These are phyloP conservation scores for Achatina immaculata DNA, from an alignment of 1,140 invertebrate species.

Conservation along the genomic window DNA sequence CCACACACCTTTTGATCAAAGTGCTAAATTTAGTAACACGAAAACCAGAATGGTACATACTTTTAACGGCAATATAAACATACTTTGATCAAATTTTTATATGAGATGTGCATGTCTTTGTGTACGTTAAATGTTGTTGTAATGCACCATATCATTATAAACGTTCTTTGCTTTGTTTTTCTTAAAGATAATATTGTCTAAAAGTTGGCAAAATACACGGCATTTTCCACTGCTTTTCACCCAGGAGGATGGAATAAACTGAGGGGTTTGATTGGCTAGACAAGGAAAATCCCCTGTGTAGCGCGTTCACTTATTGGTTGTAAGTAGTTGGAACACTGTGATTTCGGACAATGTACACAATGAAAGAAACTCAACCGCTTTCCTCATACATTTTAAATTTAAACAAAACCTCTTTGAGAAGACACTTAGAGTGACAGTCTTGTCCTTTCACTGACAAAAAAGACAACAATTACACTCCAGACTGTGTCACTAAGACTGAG, in stretches of 20 bases:
- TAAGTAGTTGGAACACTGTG: constrained; percentile 33
- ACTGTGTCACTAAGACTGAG: too few relatives aligned
- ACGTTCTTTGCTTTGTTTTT: not conserved
- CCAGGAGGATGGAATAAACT: not conserved
- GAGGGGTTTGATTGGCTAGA: constrained; percentile 29
- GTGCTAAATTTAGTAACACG: constrained; percentile 49
- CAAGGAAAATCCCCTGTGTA: constrained; percentile 29
- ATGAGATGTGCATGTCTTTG: too few relatives aligned
- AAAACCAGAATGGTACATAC: not conserved
- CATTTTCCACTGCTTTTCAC: constrained; percentile 22
- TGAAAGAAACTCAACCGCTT: not conserved
- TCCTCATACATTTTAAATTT: too few relatives aligned
- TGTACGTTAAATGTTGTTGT: not conserved
- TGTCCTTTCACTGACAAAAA: too few relatives aligned
- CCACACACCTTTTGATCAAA: constrained; percentile 42
- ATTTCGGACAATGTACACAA: constrained; percentile 10
- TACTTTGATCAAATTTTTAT: not conserved
- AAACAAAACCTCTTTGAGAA: too few relatives aligned
- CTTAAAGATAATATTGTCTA: not conserved
- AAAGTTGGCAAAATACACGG: constrained; percentile 15
- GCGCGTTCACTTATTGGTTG: constrained; percentile 33
- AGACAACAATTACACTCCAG: too few relatives aligned
- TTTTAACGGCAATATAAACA: constrained; percentile 19
- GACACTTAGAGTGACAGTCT: too few relatives aligned
- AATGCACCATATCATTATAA: constrained; percentile 3